These are phyloP conservation scores for Oplegnathus fasciatus DNA, from an alignment of 2,113 vertebrate genomes.

Conservation along the genomic window DNA sequence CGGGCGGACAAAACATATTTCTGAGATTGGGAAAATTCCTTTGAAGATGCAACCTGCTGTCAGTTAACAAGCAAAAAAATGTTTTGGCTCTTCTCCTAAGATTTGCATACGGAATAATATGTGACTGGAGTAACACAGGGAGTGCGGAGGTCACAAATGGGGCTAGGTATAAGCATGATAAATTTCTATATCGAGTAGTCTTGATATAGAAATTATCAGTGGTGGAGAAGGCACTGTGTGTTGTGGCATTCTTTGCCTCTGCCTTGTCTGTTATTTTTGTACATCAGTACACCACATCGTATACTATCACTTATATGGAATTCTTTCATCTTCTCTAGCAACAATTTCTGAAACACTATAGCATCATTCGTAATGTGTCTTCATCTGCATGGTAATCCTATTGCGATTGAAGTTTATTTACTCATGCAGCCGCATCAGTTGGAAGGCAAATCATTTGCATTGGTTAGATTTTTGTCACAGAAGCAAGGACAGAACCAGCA, in stretches of 20 bases:
- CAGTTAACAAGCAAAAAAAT: neutral
- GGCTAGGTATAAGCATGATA: neutral
- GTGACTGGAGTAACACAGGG: neutral
- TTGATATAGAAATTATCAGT: neutral
- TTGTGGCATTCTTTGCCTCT: neutral
- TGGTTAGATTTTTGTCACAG: constrained; percentile 19
- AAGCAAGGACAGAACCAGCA: constrained; percentile 9
- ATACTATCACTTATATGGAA: neutral
- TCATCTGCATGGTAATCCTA: constrained; percentile 36
- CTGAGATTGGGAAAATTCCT: neutral
- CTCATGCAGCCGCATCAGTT: neutral
- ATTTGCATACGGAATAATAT: neutral
- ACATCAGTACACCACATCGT: neutral
- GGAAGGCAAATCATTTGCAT: constrained; percentile 26
- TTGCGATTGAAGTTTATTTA: constrained; percentile 36
- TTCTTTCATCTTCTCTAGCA: constrained; percentile 1
- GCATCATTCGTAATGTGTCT: neutral
- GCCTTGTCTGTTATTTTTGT: neutral
- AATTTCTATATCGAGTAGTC: neutral
- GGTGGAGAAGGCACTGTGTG: neutral
- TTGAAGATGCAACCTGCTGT: neutral
- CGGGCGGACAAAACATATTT: neutral
- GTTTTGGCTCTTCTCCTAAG: neutral
- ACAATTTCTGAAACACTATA: neutral
- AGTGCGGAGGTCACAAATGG: neutral